Conservation (phyloP, 2,797 vertebrate genomes). For the Urosaurus nigricauda region DNA sequence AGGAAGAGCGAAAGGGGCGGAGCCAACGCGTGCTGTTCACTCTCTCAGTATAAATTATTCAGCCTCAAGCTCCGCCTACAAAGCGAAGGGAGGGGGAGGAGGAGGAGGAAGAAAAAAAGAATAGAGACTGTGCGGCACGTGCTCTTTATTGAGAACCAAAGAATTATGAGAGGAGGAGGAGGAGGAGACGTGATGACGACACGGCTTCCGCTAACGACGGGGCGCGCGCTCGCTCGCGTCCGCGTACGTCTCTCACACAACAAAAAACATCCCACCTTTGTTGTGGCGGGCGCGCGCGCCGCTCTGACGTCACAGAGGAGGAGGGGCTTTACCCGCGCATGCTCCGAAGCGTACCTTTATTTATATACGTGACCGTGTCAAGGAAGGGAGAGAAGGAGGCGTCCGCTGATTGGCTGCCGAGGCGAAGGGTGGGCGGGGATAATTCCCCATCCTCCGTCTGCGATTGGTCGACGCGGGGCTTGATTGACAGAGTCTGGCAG, state of each 20-base stretch:
- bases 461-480: too few relatives aligned
- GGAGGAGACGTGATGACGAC: not conserved
- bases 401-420: too few relatives aligned
- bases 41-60: slow-evolving; percentile 9
- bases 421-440: too few relatives aligned
- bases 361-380: slow-evolving; percentile 47
- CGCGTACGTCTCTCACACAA: not conserved
- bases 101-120: not conserved
- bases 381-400: too few relatives aligned
- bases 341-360: slow-evolving; percentile 32
- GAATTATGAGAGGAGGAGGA: too few relatives aligned
- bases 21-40: slow-evolving; percentile 37
- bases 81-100: not conserved
- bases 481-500: slow-evolving; percentile 39
- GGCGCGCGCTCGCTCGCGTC: not conserved
- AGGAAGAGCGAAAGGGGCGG: not conserved
- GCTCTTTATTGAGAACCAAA: not conserved
- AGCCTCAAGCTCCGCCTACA: slow-evolving; percentile 33
- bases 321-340: slow-evolving; percentile 1
- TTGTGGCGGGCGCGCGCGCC: too few relatives aligned
- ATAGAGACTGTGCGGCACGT: slow-evolving; percentile 22
- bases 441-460: too few relatives aligned
- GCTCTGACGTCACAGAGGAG: not conserved
- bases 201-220: slow-evolving; percentile 10
- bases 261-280: too few relatives aligned